Evolutionary conservation across 2,888 invertebrate genomes (phyloP).

Genomic region (Odontocolon sp.): DNA sequence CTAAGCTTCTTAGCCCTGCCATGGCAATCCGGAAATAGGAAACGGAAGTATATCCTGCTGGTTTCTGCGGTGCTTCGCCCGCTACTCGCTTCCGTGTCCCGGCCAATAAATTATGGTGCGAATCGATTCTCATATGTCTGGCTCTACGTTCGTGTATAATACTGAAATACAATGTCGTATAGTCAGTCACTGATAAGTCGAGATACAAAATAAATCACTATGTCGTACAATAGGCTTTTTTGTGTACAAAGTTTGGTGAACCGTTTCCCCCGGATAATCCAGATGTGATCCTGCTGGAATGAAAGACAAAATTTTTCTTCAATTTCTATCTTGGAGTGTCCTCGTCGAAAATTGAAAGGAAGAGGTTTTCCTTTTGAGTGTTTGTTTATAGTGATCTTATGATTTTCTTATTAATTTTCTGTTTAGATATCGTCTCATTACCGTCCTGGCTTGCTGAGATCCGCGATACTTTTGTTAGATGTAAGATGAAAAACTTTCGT

Average conservation of each 20-base stretch:
- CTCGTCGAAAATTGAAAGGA: no score
- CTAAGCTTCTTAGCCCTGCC: conserved; percentile 43
- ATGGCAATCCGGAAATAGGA: conserved; percentile 48
- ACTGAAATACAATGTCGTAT: background rate
- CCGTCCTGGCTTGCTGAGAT: no score
- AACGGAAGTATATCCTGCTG: conserved; percentile 28
- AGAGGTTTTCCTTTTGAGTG: background rate
- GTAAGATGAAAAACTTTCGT: conserved; percentile 15
- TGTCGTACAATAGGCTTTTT: background rate
- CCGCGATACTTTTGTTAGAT: no score
- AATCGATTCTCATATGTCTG: conserved; percentile 43
- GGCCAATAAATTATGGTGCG: conserved; percentile 37
- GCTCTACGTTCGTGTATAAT: background rate
- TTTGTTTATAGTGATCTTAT: no score
- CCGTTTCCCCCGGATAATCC: background rate
- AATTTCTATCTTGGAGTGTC: background rate
- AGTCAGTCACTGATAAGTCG: background rate
- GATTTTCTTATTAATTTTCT: background rate
- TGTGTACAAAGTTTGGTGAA: background rate
- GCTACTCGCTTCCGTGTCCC: background rate
- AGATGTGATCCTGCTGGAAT: background rate
- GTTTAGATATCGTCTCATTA: no score
- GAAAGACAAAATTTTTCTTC: background rate
- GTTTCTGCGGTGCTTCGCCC: background rate
- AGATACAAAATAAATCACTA: conserved; percentile 14